phyloP scores from a whole-genome alignment of 2,113 vertebrate genomes.

The Mobula hypostoma region DNA sequence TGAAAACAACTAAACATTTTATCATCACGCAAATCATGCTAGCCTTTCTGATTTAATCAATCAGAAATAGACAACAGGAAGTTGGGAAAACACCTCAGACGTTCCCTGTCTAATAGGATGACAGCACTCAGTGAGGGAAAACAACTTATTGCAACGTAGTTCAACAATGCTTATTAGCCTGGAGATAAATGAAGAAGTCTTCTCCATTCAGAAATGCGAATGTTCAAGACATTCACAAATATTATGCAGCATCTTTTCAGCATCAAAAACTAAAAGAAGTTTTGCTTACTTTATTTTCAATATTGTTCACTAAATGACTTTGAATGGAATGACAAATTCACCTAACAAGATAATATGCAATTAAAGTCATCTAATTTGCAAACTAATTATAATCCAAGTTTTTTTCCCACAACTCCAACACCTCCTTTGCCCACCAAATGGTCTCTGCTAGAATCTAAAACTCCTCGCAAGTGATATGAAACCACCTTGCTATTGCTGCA shows the following conservation, averaged over 20 bases:
- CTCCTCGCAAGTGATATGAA: not conserved
- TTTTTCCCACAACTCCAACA: too few species aligned
- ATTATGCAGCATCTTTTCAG: not conserved
- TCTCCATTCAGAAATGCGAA: not conserved
- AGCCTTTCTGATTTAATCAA: not conserved
- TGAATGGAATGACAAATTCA: not conserved
- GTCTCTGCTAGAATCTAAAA: too few species aligned
- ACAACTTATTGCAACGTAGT: not conserved
- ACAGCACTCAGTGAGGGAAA: not conserved
- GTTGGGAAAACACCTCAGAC: not conserved
- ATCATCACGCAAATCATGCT: too few species aligned
- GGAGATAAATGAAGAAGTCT: not conserved
- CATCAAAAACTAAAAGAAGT: not conserved
- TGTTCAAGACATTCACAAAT: not conserved
- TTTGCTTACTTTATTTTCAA: not conserved
- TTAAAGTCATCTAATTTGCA: not conserved
- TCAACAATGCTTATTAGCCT: too few species aligned
- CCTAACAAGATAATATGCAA: not conserved
- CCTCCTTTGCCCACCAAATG: too few species aligned
- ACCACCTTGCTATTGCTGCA: not conserved
- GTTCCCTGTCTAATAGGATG: not conserved
- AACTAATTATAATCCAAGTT: not conserved
- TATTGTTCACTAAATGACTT: not conserved
- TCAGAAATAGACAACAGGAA: not conserved
- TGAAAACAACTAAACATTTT: not conserved